Base-by-base conservation (phyloP, 2,888 invertebrate genomes). In the Heliconius hortense region DNA sequence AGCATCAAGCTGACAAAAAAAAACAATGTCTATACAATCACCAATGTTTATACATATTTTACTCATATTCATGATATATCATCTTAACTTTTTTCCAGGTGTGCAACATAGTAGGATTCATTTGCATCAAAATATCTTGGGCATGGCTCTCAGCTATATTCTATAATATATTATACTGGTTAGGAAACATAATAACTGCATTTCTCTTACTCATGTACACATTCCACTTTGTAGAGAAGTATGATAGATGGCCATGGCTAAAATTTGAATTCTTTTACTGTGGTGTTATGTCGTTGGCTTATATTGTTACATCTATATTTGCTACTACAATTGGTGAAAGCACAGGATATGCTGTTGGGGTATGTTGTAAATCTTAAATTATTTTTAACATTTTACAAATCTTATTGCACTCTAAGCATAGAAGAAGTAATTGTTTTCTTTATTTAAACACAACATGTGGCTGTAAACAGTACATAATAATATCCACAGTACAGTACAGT, bases 211-310 rank as follows among this genome's bases (percentile, higher is more conserved):
- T 95, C 0, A 94, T 97, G 79, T 98, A 98, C 87, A 86, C 97
- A 63, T 97, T 98, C 88, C 98, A 98, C 87, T 93, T 98, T 13
- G 95, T 98, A 73, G 98, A 98, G 90, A 97, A 96, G 86, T 95
- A 96, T 80, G 96, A 96, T 85, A 95, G 95, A 82, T 95, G 97
- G 84, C 98, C 98, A 0, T 98, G 98, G 98, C 90, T 97, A 60
- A 96, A 97, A 88, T 95, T 96, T 81, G 98, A 98, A 91, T 95
- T 97, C 81, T 92, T 95, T 71, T 98, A 95, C 90, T 97, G 97
- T 84, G 93, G 92, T 0, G 78, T 96, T 0, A 96, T 97, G 96
- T 92, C 95, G 0, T 85, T 96, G 24, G 95, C 96, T 39, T 98
- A 97, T 84, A 93, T 98, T 69, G 95, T 97, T 71, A 97, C 97